Base-by-base conservation (phyloP, 1,140 invertebrate genomes). In the Leptonema lineaticorne region DNA sequence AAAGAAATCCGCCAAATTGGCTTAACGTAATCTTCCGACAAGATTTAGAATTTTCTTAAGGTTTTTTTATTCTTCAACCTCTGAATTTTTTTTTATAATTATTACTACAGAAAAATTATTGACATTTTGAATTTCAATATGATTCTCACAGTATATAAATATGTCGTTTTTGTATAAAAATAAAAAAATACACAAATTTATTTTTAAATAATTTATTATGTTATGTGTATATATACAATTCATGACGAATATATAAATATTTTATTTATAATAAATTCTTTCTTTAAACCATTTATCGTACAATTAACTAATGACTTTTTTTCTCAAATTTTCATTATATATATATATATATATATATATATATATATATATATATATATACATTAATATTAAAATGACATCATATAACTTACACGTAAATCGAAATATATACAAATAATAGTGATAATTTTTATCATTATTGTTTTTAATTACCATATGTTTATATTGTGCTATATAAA, bases 11-110 rank as follows among this genome's bases (percentile, higher is more conserved):
- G 16, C 7, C 7, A 62, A 62, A 62, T 28, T 26, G 58, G 30
- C 33, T 62, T 62, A 62, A 62, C n/a, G 2, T 62, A 62, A 62
- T 45, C 56, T 58, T 26, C 26, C 14, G 26, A 8, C 56, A 3
- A 11, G 24, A 22, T 58, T 58, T 58, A n/a, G 56, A 26, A 26
- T 28, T 56, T 58, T 58, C 56, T 9, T 26, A 29, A 58, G 29
- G 56, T 27, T 27, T 27, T 27, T 29, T 58, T 28, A 58, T n/a
- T 7, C 33, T 37, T n/a, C n/a, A 7, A 7, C 33, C 33, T 37
- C 33, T 8, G n/a, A n/a, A n/a, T n/a, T n/a, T n/a, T n/a, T n/a
- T n/a, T n/a, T n/a, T n/a, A n/a, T n/a, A n/a, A n/a, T n/a, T n/a
- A n/a, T n/a, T n/a, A n/a, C n/a, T n/a, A n/a, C n/a, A n/a, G n/a